Evolutionary conservation across 2,113 vertebrate genomes (phyloP), one percentile per base, ranked within the genome.

Genomic region (Manacus vitellinus): DNA sequence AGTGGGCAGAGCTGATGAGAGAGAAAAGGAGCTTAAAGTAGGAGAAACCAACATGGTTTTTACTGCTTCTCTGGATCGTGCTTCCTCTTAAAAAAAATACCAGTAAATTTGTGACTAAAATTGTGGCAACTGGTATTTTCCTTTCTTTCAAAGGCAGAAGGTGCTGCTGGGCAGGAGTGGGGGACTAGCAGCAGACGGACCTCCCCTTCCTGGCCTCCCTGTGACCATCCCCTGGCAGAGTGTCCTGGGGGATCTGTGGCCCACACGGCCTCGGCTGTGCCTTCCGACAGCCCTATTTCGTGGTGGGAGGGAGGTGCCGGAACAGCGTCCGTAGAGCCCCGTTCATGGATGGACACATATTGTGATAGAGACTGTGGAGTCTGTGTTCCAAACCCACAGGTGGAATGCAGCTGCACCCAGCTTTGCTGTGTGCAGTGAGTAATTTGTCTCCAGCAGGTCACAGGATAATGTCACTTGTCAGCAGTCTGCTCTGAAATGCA

Each of bases 341-440:
- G 25, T 22, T 70, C 2, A 2, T 2, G 3, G 63, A 37, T 1
- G 0, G 55, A 55, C 21, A 47, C 17, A 31, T 0, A 0, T 10
- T 62, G 21, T 35, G 30, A 8, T 30, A 27, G 54, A 66, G 41
- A 5, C 56, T 58, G 4, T 1, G 12, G 22, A 35, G 31, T 71
- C 14, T 49, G 49, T 37, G 24, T 33, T 33, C 39, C 37, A 35
- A 72, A 51, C 14, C 37, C 66, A 28, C 0, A 0, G 4, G 33
- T 66, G 41, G 88, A 79, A 49, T 28, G n/a, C 4, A 33, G 56
- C 78, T 47, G 47, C 33, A 23, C 23, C 35, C 37, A 43, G 23
- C 1, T 0, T 4, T 12, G 23, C 2, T 87, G 28, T 37, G 61
- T 22, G 15, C 0, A 0, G 35, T 1, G 1, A 18, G 66, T 47